phyloP scores from a whole-genome alignment of 1,140 invertebrate species.

The Tetranychus urticae region DNA sequence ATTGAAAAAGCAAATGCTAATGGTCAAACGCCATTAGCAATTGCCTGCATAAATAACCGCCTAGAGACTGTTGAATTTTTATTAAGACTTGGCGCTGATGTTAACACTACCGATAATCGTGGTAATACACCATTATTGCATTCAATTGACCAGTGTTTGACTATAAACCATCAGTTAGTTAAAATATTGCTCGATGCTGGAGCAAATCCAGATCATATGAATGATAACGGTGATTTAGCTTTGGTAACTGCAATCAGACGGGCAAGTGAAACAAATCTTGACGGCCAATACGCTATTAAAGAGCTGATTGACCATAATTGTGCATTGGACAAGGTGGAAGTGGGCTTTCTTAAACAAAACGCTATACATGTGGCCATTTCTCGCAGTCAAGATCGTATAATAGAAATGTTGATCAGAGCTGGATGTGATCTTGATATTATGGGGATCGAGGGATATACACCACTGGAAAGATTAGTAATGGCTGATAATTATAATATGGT shows the following conservation, averaged over 20 bases:
- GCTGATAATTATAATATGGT: conserved; percentile 1
- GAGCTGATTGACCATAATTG: conserved; percentile 4
- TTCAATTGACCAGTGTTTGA: conserved; percentile 56
- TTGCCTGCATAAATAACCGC: background rate
- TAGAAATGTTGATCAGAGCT: conserved; percentile 3
- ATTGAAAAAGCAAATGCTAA: background rate
- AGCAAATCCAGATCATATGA: conserved; percentile 81
- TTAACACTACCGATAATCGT: background rate
- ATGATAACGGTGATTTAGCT: conserved; percentile 49
- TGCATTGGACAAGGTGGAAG: background rate
- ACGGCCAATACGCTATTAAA: background rate
- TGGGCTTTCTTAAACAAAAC: background rate
- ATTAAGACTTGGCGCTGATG: background rate
- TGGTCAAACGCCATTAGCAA: background rate
- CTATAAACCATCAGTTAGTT: conserved; percentile 79
- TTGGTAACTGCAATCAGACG: conserved; percentile 1
- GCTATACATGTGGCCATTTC: conserved; percentile 4
- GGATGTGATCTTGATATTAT: background rate
- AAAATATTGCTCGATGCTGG: conserved; percentile 74
- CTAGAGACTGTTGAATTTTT: background rate
- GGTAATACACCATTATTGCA: conserved; percentile 46
- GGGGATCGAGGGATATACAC: background rate
- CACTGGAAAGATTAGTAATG: background rate
- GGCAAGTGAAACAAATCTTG: background rate
- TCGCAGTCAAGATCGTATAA: background rate